phyloP scores from a whole-genome alignment of 2,888 invertebrate genomes.

The Syritta pipiens region DNA sequence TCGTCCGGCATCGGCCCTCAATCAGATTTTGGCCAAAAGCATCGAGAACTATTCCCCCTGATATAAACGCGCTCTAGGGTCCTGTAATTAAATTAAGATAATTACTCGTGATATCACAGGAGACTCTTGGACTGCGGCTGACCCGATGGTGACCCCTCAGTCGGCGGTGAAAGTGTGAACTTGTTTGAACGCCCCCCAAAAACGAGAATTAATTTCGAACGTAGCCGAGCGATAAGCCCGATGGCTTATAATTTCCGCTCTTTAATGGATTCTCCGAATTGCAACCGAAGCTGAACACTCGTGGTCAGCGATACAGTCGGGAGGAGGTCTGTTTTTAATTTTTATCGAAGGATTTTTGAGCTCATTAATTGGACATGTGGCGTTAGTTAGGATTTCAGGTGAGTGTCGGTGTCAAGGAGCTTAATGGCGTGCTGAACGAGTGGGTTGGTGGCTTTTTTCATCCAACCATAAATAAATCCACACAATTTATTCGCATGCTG shows the following conservation, averaged over 20 bases:
- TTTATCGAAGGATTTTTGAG: neutral
- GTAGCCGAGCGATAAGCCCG: conserved; percentile 48
- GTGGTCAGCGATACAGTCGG: neutral
- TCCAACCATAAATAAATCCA: conserved; percentile 19
- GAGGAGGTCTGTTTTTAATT: neutral
- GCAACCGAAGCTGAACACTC: neutral
- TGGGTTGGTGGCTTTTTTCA: neutral
- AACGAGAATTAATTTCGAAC: conserved; percentile 49
- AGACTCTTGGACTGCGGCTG: conserved; percentile 34
- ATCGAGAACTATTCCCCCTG: neutral
- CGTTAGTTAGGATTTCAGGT: neutral
- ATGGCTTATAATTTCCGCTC: conserved; percentile 63
- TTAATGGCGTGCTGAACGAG: neutral
- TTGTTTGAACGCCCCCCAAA: conserved; percentile 27
- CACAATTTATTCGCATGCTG: conserved; percentile 34
- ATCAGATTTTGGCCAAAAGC: conserved; percentile 36
- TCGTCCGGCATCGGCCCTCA: conserved; percentile 25
- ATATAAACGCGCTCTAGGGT: neutral
- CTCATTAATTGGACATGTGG: neutral
- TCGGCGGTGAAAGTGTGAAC: conserved; percentile 18
- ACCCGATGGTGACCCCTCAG: neutral
- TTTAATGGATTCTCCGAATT: conserved; percentile 41
- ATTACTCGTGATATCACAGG: conserved; percentile 65
- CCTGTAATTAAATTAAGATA: conserved; percentile 66
- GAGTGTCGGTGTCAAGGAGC: neutral